phyloP scores from a whole-genome alignment of 1,140 invertebrate species.

The Aphelenchoides avenae region DNA sequence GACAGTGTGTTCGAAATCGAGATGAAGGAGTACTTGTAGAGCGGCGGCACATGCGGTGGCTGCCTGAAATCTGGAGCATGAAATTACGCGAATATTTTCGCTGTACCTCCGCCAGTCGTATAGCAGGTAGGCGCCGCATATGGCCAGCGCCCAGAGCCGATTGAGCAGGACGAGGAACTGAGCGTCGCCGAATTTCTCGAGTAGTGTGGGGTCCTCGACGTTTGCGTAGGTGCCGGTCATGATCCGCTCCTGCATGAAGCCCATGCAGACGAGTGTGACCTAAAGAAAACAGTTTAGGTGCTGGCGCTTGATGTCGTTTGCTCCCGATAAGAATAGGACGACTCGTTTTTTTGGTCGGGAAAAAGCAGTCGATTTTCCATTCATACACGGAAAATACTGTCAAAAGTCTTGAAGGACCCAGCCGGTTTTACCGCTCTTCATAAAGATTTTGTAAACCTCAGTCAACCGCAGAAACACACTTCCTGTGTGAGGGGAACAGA shows the following conservation, averaged over 20 bases:
- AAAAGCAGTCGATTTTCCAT: too few species aligned
- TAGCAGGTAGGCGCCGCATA: conserved; percentile 36
- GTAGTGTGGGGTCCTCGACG: conserved; percentile 8
- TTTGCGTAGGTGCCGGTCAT: conserved; percentile 47
- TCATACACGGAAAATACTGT: too few species aligned
- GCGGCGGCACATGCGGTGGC: conserved; percentile 67
- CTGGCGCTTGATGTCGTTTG: too few species aligned
- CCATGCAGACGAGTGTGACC: conserved; percentile 50
- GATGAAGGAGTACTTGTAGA: conserved; percentile 93
- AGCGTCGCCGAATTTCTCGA: conserved; percentile 50
- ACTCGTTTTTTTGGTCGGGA: too few species aligned
- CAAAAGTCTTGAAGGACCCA: too few species aligned
- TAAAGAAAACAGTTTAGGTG: conserved; percentile 30
- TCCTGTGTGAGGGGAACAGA: too few species aligned
- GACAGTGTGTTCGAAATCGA: conserved; percentile 96
- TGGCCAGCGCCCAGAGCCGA: conserved; percentile 41
- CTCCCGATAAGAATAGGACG: too few species aligned
- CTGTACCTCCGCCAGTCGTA: conserved; percentile 38
- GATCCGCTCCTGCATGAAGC: conserved; percentile 54
- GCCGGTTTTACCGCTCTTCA: too few species aligned
- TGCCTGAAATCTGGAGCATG: conserved; percentile 31
- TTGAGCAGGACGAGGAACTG: conserved; percentile 57
- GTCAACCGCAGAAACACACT: too few species aligned
- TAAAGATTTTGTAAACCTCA: too few species aligned
- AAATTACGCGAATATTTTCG: conserved; percentile 17